Base-by-base conservation (phyloP, 1,140 invertebrate genomes). In the Musca vetustissima region DNA sequence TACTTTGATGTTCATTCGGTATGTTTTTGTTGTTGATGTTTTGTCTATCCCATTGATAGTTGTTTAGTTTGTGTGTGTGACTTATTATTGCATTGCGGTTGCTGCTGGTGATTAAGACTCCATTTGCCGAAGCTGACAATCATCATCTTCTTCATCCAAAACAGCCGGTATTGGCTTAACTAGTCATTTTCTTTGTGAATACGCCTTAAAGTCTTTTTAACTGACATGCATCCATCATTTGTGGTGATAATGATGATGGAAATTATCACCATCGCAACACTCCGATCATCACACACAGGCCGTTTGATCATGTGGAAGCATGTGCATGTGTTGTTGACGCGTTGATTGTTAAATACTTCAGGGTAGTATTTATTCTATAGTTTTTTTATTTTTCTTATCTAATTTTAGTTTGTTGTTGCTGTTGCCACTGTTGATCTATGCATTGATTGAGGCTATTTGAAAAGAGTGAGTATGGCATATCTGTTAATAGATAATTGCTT, bases 331-430 rank as follows among this genome's bases (percentile, higher is more conserved):
- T 61, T 32, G 36, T 61, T 28, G 28, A 61, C 57, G 57, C 57
- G 57, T 61, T 61, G 57, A 61, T 61, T 36, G 11, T 61, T 61
- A 43, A 61, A 61, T 36, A 61, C 57, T 61, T 17, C 57, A 36
- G 57, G 57, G 57, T 61, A 61, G 57, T 43, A 32, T 61, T 61
- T 61, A 61, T 19, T 61, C n/a, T 43, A 17, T 19, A 19, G 0
- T 52, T 52, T 52, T 52, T 49, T 15, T 49, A n/a, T 19, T 52
- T 52, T 52, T 19, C 17, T 9, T 52, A 21, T 52, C 49, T 52
- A 21, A 21, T 21, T 52, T 52, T 7, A 52, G 17, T 21, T 52
- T 22, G 17, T 52, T 19, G 7, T 52, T 52, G 15, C n/a, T n/a
- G n/a, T n/a, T n/a, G n/a, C n/a, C n/a, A n/a, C n/a, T n/a, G 15